Conservation (phyloP, 2,888 invertebrate species). For the Melolontha melolontha region DNA sequence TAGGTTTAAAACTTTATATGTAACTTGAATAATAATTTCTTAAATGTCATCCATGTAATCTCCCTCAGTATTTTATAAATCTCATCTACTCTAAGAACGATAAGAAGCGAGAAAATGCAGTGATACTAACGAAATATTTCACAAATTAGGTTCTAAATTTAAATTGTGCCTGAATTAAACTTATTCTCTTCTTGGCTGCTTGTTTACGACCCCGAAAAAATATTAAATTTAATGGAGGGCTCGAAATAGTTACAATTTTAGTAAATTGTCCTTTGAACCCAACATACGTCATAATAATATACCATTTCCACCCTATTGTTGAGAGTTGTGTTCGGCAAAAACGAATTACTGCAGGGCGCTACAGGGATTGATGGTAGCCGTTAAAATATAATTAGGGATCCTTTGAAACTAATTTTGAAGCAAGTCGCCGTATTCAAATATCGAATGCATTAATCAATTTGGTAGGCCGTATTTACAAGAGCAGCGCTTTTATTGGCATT, state of each 20-base stretch:
- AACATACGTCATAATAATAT: slow-evolving; percentile 24
- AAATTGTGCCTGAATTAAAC: slow-evolving; percentile 13
- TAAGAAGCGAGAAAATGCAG: slow-evolving; percentile 15
- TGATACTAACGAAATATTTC: slow-evolving; percentile 14
- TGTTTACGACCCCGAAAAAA: slow-evolving; percentile 2
- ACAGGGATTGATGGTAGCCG: slow-evolving; percentile 10
- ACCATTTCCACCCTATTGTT: slow-evolving; percentile 19
- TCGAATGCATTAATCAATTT: slow-evolving; percentile 29
- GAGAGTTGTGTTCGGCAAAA: slow-evolving; percentile 18
- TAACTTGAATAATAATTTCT: slow-evolving; percentile 1
- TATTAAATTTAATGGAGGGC: slow-evolving; percentile 14
- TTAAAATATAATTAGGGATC: slow-evolving; percentile 24
- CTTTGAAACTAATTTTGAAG: slow-evolving; percentile 24
- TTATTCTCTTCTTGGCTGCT: slow-evolving; percentile 2
- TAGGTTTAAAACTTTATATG: too few relatives aligned
- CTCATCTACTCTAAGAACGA: neutral
- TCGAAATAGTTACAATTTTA: slow-evolving; percentile 17
- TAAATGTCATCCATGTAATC: neutral
- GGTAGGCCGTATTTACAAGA: slow-evolving; percentile 1
- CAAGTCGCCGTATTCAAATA: slow-evolving; percentile 10
- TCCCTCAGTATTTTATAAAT: slow-evolving; percentile 1
- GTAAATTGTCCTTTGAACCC: slow-evolving; percentile 9
- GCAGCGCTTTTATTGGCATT: slow-evolving; percentile 14
- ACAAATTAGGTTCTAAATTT: slow-evolving; percentile 21
- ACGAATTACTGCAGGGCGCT: slow-evolving; percentile 11